Evolutionary conservation across 2,113 vertebrate species (phyloP).

Genomic region (Pollachius pollachius): DNA sequence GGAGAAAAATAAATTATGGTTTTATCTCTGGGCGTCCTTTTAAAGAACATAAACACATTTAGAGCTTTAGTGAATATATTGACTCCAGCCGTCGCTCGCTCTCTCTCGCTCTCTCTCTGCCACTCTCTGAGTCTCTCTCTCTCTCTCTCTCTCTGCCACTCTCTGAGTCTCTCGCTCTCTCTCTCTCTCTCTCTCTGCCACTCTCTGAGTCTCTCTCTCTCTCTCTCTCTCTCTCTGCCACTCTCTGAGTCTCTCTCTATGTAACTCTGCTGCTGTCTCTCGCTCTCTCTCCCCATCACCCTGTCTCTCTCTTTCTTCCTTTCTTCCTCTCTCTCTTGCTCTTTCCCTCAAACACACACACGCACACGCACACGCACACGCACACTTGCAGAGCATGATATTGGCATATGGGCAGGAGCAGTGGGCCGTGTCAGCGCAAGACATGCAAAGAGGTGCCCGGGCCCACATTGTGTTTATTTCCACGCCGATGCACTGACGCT

Average conservation of each 20-base stretch:
- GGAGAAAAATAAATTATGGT: background rate
- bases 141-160: background rate
- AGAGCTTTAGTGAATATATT: constrained; percentile 20
- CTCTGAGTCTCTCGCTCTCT: no score
- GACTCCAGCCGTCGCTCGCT: background rate
- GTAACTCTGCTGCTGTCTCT: background rate
- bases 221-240: constrained; percentile 12
- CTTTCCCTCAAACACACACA: constrained; percentile 4
- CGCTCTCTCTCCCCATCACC: constrained; percentile 5
- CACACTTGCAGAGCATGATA: constrained; percentile 23
- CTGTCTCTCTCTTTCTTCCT: background rate
- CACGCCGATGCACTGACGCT: constrained; percentile 57
- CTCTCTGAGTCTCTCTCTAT: background rate
- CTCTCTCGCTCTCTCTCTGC: constrained; percentile 1
- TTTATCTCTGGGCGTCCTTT: constrained; percentile 15
- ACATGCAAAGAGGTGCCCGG: constrained; percentile 33
- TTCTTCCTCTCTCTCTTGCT: constrained; percentile 6
- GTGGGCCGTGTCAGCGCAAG: background rate
- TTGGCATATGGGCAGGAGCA: background rate
- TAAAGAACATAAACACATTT: constrained; percentile 23
- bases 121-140: background rate
- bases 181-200: background rate
- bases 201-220: background rate
- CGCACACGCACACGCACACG: constrained; percentile 16
- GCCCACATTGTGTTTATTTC: constrained; percentile 53